A percentile compares a stretch with the other conserved stretches of the same genome.
Conservation (phyloP, 2,113 vertebrate genomes). For the Variabilichromis moorii region DNA sequence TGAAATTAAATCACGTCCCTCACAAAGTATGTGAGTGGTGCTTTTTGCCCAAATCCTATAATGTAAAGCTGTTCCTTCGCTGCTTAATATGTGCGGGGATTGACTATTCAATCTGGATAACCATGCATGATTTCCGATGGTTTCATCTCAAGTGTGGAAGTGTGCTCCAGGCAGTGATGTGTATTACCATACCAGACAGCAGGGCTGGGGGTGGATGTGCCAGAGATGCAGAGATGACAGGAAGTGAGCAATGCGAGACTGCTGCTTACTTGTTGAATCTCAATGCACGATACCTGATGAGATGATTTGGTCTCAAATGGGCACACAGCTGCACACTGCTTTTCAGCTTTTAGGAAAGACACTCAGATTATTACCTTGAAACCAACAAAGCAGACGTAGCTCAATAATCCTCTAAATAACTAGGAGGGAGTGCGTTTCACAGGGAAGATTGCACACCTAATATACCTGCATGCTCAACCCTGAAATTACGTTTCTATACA, state of each 20-base stretch:
- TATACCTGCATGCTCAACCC: not conserved
- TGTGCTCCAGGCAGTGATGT: slow-evolving; percentile 25
- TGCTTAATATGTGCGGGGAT: slow-evolving; percentile 5
- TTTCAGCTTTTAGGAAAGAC: slow-evolving; percentile 10
- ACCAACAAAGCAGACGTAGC: not conserved
- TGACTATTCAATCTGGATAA: slow-evolving; percentile 30
- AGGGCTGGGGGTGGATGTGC: slow-evolving; percentile 10
- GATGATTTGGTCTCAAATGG: slow-evolving; percentile 4
- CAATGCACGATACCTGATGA: not conserved
- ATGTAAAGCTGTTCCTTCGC: not conserved
- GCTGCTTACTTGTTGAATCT: slow-evolving; percentile 37
- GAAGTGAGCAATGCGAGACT: slow-evolving; percentile 12
- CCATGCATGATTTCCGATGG: slow-evolving; percentile 16
- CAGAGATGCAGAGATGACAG: slow-evolving; percentile 18
- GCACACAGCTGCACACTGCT: slow-evolving; percentile 9
- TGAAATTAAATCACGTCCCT: slow-evolving; percentile 18
- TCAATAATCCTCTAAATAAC: slow-evolving; percentile 3
- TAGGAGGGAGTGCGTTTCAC: not conserved
- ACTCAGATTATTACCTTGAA: slow-evolving; percentile 1
- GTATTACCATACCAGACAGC: slow-evolving; percentile 28
- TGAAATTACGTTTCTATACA: not conserved
- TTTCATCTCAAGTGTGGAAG: slow-evolving; percentile 30
- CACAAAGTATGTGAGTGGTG: not conserved
- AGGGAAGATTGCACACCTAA: not conserved
- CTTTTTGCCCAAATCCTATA: slow-evolving; percentile 9